Percentiles rank a stretch among this genome's conserved stretches.
phyloP scores from a whole-genome alignment of 2,797 vertebrate genomes.

The Esox masquinongy region DNA sequence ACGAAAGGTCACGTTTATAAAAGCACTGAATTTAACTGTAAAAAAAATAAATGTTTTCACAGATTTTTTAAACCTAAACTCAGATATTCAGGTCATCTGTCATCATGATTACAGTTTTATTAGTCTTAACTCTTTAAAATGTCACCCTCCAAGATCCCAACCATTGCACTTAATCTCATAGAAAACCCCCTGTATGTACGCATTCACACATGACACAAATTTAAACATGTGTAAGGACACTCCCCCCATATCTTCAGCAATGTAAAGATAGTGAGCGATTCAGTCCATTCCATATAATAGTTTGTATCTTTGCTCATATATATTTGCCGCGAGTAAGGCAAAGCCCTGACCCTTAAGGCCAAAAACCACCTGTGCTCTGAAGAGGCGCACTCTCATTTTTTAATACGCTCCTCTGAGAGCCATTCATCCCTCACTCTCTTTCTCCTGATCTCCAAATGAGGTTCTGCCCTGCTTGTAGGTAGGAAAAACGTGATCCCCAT shows the following conservation, averaged over 20 bases:
- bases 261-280: conserved; percentile 31
- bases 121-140: conserved; percentile 40
- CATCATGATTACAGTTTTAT: conserved; percentile 52
- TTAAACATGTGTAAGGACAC: background rate
- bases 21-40: too few species aligned
- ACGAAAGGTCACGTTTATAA: too few species aligned
- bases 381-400: conserved; percentile 37
- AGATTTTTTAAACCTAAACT: background rate
- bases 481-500: conserved; percentile 53
- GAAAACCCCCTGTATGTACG: conserved; percentile 9
- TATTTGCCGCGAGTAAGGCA: conserved; percentile 38
- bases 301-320: conserved; percentile 55
- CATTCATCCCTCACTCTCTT: conserved; percentile 42
- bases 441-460: background rate
- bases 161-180: conserved; percentile 28
- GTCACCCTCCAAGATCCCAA: conserved; percentile 22
- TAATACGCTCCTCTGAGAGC: conserved; percentile 67
- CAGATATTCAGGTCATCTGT: conserved; percentile 25
- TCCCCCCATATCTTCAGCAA: conserved; percentile 29
- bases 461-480: conserved; percentile 34
- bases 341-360: conserved; percentile 53
- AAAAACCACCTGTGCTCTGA: conserved; percentile 56
- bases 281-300: conserved; percentile 50
- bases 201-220: background rate
- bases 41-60: too few species aligned